Base-by-base conservation (phyloP, 2,888 invertebrate species). In the Andrena minutula region DNA sequence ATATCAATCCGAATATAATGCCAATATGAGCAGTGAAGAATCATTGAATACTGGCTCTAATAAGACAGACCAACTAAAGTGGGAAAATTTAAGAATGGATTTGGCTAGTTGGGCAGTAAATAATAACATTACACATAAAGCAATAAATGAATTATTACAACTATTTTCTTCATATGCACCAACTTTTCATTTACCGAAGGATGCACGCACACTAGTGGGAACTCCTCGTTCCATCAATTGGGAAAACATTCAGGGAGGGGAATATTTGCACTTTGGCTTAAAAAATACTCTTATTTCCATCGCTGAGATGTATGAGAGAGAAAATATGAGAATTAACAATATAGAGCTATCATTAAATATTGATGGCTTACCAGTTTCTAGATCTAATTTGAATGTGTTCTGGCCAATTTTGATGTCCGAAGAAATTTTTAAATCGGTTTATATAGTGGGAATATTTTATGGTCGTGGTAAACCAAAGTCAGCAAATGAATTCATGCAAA, bases 341-440 rank as follows among this genome's bases (percentile, higher is more conserved):
- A 58, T 58, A 28, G 16, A 28, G 12, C 16, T 58, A 10, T 16
- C 28, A 8, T 28, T 80, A n/a, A 80, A 80, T 76, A 58, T 83
- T 23, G 81, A 86, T 58, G 84, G 84, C 20, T 56, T 85, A n/a
- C 83, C 82, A 6, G 4, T 83, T 58, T 79, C 61, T 10, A 80
- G 61, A 53, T 71, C 69, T 20, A 71, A 64, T 12, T 60, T 32
- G 12, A 75, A 65, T 28, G 26, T 53, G 30, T 74, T 83, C 16
- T 86, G 78, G 84, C 82, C 84, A 2, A 87, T 87, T 70, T 32
- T 86, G 23, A 63, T 70, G 1, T 51, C 64, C 12, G 49, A 77
- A 49, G 10, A 30, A 32, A 16, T 53, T 20, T 51, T 64, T 4
- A 76, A 78, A 58, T 53, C 65, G 58, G 79, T 84, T 35, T 61